Percentiles rank a stretch among this genome's conserved stretches.
Conservation (phyloP, 2,888 invertebrate species). For the Drosophila atroscutellata region DNA sequence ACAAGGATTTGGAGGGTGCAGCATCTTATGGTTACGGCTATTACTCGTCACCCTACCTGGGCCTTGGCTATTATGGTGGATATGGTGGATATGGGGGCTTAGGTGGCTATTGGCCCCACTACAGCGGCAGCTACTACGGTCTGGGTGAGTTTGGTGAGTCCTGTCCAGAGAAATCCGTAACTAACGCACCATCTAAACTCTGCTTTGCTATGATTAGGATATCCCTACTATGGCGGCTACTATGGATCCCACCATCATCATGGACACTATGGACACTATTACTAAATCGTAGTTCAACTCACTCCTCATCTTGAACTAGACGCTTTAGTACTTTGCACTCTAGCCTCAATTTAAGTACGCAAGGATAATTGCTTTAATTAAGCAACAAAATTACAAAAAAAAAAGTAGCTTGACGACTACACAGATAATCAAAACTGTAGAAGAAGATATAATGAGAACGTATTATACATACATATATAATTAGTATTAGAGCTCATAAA, state of each 20-base stretch:
- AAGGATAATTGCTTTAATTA: constrained; percentile 76
- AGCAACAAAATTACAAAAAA: constrained; percentile 65
- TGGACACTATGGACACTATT: constrained; percentile 82
- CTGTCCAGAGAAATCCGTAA: rapidly evolving
- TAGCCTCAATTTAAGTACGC: constrained; percentile 60
- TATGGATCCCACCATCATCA: constrained; percentile 73
- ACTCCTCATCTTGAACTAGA: constrained; percentile 55
- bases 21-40: constrained; percentile 83
- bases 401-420: constrained; percentile 29
- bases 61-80: constrained; percentile 69
- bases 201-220: constrained; percentile 39
- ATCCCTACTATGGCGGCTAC: constrained; percentile 81
- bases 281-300: constrained; percentile 43
- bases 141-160: constrained; percentile 68
- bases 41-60: constrained; percentile 80
- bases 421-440: not conserved
- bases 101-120: constrained; percentile 74
- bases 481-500: constrained; percentile 59
- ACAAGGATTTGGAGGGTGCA: constrained; percentile 81
- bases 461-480: constrained; percentile 54
- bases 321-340: constrained; percentile 55
- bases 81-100: constrained; percentile 65
- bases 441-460: constrained; percentile 20
- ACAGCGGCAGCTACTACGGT: constrained; percentile 73
- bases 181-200: not conserved